phyloP scores from a whole-genome alignment of 2,113 vertebrate genomes.

The Myanophis thanlyinensis region DNA sequence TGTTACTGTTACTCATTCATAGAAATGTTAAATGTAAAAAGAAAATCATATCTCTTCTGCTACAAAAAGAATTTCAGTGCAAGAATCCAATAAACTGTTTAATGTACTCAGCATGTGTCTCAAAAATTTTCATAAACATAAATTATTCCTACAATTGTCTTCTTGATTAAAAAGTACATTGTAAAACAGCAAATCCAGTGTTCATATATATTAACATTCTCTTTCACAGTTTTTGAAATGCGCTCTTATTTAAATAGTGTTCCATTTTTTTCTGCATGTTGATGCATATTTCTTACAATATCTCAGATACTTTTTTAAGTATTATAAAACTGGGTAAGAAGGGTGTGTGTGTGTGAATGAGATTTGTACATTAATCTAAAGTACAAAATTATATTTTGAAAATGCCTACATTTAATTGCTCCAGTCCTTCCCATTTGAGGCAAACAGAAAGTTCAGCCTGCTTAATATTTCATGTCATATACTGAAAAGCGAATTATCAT shows the following conservation, averaged over 20 bases:
- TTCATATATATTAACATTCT: not conserved
- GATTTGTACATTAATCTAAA: not conserved
- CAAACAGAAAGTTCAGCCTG: not conserved
- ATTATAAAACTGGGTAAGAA: not conserved
- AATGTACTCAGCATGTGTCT: not conserved
- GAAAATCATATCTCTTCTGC: not conserved
- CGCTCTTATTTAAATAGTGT: not conserved
- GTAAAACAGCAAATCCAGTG: not conserved
- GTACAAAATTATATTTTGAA: not conserved
- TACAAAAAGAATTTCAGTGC: not conserved
- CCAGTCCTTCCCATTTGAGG: not conserved
- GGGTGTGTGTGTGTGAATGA: not conserved
- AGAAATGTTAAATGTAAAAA: not conserved
- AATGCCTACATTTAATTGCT: not conserved
- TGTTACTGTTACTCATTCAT: not conserved
- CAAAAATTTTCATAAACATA: not conserved
- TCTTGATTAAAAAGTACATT: not conserved
- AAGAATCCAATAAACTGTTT: not conserved
- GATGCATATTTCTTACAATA: not conserved
- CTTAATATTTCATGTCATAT: conserved; percentile 48
- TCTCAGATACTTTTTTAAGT: not conserved
- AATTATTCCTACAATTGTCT: not conserved
- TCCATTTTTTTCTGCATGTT: not conserved
- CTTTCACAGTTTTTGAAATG: not conserved
- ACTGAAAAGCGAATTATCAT: conserved; percentile 34